These are phyloP conservation scores for Onychorhynchus coronatus DNA, from an alignment of 2,113 vertebrate species.

Conservation along the genomic window DNA sequence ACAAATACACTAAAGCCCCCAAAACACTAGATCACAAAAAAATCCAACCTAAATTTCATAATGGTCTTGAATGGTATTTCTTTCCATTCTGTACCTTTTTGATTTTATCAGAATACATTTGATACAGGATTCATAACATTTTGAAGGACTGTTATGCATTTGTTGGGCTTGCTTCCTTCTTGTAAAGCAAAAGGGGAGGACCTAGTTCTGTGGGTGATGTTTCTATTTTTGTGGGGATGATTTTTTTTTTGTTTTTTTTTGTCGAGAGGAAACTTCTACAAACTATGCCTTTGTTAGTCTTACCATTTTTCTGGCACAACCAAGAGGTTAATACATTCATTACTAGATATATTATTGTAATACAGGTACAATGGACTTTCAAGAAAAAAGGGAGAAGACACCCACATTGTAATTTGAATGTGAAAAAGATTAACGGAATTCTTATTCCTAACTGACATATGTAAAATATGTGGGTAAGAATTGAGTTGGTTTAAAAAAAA, in stretches of 20 bases:
- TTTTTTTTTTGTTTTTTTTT: neutral
- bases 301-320: neutral
- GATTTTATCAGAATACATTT: neutral
- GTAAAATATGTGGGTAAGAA: neutral
- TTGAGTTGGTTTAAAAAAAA: neutral
- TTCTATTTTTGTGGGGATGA: neutral
- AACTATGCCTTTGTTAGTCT: neutral
- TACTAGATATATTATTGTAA: neutral
- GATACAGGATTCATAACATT: neutral
- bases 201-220: neutral
- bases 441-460: neutral
- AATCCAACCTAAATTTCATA: accelerated
- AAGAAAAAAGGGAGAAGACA: neutral
- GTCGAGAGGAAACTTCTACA: neutral
- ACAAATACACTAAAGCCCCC: neutral
- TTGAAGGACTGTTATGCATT: neutral
- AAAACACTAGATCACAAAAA: neutral
- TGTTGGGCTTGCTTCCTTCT: neutral
- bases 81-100: neutral
- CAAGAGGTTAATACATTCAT: neutral
- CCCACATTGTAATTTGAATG: neutral
- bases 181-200: neutral
- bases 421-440: neutral
- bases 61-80: neutral
- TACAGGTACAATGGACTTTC: neutral